Conservation (phyloP, 1,140 invertebrate species). For the Cyclina sinensis region DNA sequence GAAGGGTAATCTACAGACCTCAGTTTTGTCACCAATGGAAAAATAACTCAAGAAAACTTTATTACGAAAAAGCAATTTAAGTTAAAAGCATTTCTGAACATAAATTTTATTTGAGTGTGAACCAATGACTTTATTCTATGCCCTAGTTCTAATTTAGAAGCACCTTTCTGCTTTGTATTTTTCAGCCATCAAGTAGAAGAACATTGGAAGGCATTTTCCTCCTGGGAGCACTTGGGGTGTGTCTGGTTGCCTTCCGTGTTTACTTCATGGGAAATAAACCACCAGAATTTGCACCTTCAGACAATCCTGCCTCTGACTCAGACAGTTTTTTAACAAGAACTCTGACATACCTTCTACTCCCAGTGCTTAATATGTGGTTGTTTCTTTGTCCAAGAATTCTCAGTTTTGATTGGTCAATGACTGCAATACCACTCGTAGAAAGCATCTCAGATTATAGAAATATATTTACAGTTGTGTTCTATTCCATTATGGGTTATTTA, state of each 20-base stretch:
- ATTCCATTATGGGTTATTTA: conserved; percentile 88
- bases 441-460: conserved; percentile 94
- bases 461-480: conserved; percentile 92
- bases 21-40: too few relatives aligned
- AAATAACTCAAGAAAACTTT: too few relatives aligned
- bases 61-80: too few relatives aligned
- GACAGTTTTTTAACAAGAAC: conserved; percentile 92
- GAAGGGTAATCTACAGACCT: too few relatives aligned
- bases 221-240: conserved; percentile 91
- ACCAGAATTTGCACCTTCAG: conserved; percentile 96
- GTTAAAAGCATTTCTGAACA: too few relatives aligned
- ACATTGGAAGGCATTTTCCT: conserved; percentile 91
- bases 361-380: conserved; percentile 96
- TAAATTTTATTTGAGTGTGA: too few relatives aligned
- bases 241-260: conserved; percentile 91
- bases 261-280: conserved; percentile 98
- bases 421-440: conserved; percentile 96
- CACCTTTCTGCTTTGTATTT: too few relatives aligned
- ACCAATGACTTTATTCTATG: too few relatives aligned
- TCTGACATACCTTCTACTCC: conserved; percentile 96
- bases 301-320: conserved; percentile 88
- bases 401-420: conserved; percentile 99
- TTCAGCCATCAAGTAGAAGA: neutral
- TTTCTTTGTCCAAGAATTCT: conserved; percentile 95
- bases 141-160: too few relatives aligned